Evolutionary conservation across 1,140 invertebrate genomes (phyloP).

Genomic region (Polypedilum vanderplanki): DNA sequence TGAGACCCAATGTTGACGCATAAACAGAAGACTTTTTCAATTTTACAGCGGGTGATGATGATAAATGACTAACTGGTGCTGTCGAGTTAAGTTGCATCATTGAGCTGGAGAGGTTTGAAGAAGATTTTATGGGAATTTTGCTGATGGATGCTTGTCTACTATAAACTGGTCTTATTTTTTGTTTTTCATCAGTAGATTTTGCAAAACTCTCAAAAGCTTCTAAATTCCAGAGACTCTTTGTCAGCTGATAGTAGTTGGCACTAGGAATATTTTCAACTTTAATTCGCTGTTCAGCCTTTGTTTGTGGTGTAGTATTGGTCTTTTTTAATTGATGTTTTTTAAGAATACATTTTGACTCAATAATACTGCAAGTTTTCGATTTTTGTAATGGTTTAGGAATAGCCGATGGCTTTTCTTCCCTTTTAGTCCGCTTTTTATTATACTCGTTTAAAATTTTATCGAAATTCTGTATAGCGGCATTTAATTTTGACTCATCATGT

Average conservation of each 20-base stretch:
- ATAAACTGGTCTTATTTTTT: constrained; percentile 41
- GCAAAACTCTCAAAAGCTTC: constrained; percentile 46
- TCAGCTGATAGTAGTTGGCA: constrained; percentile 43
- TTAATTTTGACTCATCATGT: constrained; percentile 49
- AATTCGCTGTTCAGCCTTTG: constrained; percentile 39
- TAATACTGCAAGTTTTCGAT: constrained; percentile 56
- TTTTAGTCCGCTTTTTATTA: constrained; percentile 32
- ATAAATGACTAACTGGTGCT: neutral
- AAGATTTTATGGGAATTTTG: constrained; percentile 46
- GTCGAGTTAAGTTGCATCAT: constrained; percentile 2
- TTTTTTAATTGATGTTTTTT: constrained; percentile 43
- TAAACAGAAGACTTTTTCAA: neutral
- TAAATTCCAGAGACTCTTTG: constrained; percentile 49
- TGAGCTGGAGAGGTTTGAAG: neutral
- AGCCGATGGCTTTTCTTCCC: constrained; percentile 34
- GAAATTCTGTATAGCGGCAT: constrained; percentile 55
- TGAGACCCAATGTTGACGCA: neutral
- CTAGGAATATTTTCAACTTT: constrained; percentile 41
- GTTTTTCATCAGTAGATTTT: constrained; percentile 44
- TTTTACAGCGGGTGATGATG: neutral
- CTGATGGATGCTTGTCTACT: constrained; percentile 41
- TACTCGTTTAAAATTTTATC: constrained; percentile 53
- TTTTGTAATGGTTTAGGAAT: constrained; percentile 51
- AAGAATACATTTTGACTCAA: constrained; percentile 53
- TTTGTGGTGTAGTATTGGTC: constrained; percentile 36